Evolutionary conservation across 1,140 invertebrate genomes (phyloP).

Genomic region (Diabrotica undecimpunctata): DNA sequence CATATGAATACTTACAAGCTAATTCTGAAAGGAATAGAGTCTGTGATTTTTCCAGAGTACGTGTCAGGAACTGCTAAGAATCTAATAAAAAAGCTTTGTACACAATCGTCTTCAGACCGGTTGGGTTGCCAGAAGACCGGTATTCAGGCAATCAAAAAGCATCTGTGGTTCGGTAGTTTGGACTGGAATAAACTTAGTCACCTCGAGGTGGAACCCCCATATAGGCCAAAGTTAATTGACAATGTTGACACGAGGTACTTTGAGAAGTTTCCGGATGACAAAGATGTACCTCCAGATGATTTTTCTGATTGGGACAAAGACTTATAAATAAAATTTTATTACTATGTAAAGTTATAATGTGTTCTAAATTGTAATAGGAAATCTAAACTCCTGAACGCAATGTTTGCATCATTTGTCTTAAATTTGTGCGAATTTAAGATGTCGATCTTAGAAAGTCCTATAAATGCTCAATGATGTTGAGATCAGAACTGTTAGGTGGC

Average conservation of each 20-base stretch:
- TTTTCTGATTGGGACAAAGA: conserved; percentile 28
- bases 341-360: no score
- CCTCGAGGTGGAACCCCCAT: conserved; percentile 30
- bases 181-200: conserved; percentile 36
- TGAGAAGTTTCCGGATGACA: conserved; percentile 34
- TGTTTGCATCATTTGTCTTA: no score
- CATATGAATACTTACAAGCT: conserved; percentile 98
- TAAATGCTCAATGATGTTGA: no score
- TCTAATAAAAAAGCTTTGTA: conserved; percentile 84
- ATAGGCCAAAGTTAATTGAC: conserved; percentile 31
- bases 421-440: no score
- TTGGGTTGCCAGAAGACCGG: conserved; percentile 90
- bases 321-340: conserved; percentile 19
- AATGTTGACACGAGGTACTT: conserved; percentile 38
- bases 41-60: conserved; percentile 76
- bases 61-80: conserved; percentile 75
- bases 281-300: conserved; percentile 21
- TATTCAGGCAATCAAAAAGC: conserved; percentile 87
- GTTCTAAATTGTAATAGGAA: no score
- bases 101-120: conserved; percentile 84
- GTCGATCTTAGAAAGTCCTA: no score
- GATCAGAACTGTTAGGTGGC: no score
- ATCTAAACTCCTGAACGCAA: no score
- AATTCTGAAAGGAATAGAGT: conserved; percentile 88
- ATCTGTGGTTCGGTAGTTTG: conserved; percentile 65